Evolutionary conservation across 2,113 vertebrate genomes (phyloP).

Genomic region (Tichodroma muraria): DNA sequence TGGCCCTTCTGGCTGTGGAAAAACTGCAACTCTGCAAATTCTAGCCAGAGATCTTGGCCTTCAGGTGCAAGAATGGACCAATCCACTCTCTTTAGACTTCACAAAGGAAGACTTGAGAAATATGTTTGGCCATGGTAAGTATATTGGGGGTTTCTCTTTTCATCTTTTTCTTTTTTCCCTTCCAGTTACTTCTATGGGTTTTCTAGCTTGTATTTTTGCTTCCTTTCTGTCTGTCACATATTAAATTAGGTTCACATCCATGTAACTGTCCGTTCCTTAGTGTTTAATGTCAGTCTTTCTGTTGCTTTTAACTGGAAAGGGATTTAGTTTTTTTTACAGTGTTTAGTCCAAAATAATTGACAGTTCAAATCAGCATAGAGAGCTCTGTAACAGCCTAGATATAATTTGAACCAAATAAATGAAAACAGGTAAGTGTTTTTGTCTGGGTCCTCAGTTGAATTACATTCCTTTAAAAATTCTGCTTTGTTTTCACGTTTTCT

Average conservation of each 20-base stretch:
- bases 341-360: not conserved
- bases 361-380: not conserved
- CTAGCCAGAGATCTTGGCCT: conserved; percentile 76
- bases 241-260: not conserved
- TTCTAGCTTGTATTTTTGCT: not conserved
- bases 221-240: not conserved
- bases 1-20: conserved; percentile 92
- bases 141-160: not conserved
- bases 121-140: conserved; percentile 73
- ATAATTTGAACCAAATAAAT: not conserved
- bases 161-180: not conserved
- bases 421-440: not conserved
- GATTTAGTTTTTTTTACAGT: not conserved
- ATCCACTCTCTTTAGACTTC: conserved; percentile 78
- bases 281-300: not conserved
- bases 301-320: not conserved
- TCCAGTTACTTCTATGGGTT: not conserved
- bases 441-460: not conserved
- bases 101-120: conserved; percentile 71
- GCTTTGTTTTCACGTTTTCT: not conserved
- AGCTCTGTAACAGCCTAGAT: not conserved
- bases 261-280: not conserved
- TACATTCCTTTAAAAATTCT: not conserved
- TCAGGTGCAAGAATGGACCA: conserved; percentile 90
- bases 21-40: conserved; percentile 85